phyloP scores from a whole-genome alignment of 2,797 vertebrate genomes.

The Sorex maritimensis region DNA sequence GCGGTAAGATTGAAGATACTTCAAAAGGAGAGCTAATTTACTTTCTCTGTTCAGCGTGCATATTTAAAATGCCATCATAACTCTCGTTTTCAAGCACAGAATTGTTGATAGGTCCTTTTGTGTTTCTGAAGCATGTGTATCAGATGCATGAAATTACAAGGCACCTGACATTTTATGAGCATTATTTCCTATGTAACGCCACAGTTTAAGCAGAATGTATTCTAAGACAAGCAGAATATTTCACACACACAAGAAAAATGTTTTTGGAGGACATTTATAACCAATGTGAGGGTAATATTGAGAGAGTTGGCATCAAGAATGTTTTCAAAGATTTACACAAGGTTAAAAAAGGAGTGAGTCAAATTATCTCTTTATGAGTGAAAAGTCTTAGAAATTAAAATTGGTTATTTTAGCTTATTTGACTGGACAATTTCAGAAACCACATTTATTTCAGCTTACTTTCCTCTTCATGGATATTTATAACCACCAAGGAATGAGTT shows the following conservation, averaged over 20 bases:
- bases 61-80: constrained; percentile 28
- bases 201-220: constrained; percentile 26
- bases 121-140: constrained; percentile 24
- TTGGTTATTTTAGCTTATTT: not conserved
- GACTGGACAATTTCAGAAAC: not conserved
- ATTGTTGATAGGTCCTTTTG: not conserved
- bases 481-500: not conserved
- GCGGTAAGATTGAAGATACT: constrained; percentile 59
- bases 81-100: constrained; percentile 33
- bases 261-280: constrained; percentile 55
- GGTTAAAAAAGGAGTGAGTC: not conserved
- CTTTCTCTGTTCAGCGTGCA: constrained; percentile 13
- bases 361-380: not conserved
- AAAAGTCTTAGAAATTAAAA: constrained; percentile 41
- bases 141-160: constrained; percentile 53
- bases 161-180: constrained; percentile 53
- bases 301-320: not conserved
- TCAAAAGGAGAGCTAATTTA: constrained; percentile 36
- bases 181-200: constrained; percentile 44
- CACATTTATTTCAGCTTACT: not conserved
- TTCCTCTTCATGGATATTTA: not conserved
- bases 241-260: constrained; percentile 16
- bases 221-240: constrained; percentile 29
- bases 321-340: not conserved
- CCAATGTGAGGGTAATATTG: not conserved